Conservation (phyloP, 1,140 invertebrate species). For the Cydia amplana region DNA sequence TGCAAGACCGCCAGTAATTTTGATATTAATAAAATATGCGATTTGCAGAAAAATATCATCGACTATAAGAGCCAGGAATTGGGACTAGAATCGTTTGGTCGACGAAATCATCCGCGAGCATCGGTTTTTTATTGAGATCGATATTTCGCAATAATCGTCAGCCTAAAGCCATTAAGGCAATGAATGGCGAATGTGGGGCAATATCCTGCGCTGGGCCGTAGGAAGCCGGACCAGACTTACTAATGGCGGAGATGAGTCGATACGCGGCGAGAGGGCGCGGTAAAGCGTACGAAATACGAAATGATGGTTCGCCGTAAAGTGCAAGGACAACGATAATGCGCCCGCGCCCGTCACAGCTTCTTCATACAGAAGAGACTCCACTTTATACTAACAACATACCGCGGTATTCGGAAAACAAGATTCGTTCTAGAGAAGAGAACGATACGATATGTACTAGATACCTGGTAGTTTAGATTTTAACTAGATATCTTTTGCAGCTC, state of each 20-base stretch:
- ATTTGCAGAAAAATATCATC: conserved; percentile 14
- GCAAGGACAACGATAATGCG: conserved; percentile 65
- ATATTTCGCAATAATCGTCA: conserved; percentile 66
- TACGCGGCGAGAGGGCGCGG: conserved; percentile 38
- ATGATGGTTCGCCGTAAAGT: conserved; percentile 46
- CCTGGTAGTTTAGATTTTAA: too few relatives aligned
- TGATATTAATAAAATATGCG: conserved; percentile 25
- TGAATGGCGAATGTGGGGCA: conserved; percentile 70
- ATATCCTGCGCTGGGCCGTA: conserved; percentile 64
- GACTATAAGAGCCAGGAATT: not conserved
- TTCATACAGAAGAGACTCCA: not conserved
- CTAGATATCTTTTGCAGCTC: too few relatives aligned
- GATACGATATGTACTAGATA: too few relatives aligned
- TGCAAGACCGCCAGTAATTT: conserved; percentile 19
- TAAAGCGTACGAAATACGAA: conserved; percentile 41
- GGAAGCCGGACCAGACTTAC: conserved; percentile 69
- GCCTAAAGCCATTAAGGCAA: conserved; percentile 63
- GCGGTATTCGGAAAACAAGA: too few relatives aligned
- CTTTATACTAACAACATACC: not conserved
- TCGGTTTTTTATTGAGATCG: conserved; percentile 42
- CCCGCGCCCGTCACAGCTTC: conserved; percentile 36
- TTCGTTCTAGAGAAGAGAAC: too few relatives aligned
- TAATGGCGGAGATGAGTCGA: conserved; percentile 66
- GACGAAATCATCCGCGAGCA: conserved; percentile 20
- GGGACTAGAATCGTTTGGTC: conserved; percentile 11